phyloP scores from a whole-genome alignment of 2,888 invertebrate species.

The Salpingus planirostris region DNA sequence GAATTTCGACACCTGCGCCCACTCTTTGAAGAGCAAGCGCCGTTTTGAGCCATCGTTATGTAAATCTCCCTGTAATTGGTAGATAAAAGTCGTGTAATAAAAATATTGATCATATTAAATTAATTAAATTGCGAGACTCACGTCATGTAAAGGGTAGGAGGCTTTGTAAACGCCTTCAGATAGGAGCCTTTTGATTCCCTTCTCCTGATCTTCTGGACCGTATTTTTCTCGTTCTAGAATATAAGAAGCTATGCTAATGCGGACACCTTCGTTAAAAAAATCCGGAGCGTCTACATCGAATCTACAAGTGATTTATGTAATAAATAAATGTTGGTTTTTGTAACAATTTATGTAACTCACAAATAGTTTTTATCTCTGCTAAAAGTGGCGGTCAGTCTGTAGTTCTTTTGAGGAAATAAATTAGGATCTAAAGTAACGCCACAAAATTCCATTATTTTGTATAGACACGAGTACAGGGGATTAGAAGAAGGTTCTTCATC shows the following conservation, averaged over 20 bases:
- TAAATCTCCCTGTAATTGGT: slow-evolving; percentile 45
- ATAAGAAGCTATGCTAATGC: slow-evolving; percentile 63
- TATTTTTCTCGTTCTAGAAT: slow-evolving; percentile 65
- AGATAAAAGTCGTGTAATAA: background rate
- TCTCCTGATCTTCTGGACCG: slow-evolving; percentile 47
- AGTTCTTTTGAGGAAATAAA: slow-evolving; percentile 53
- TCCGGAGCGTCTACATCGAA: slow-evolving; percentile 57
- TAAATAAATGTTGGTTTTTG: too few relatives aligned
- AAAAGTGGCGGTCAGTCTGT: slow-evolving; percentile 60
- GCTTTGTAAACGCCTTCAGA: slow-evolving; percentile 56
- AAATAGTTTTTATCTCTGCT: slow-evolving; percentile 62
- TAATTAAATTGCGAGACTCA: too few relatives aligned
- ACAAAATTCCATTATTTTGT: slow-evolving; percentile 46
- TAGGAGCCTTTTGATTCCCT: slow-evolving; percentile 61
- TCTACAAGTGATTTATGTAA: slow-evolving; percentile 34
- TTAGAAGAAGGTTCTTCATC: slow-evolving; percentile 21
- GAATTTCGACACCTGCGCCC: slow-evolving; percentile 62
- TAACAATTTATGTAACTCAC: slow-evolving; percentile 43
- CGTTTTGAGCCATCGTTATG: slow-evolving; percentile 43
- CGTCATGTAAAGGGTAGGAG: slow-evolving; percentile 70
- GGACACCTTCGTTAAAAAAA: slow-evolving; percentile 58
- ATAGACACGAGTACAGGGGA: slow-evolving; percentile 23
- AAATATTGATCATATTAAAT: background rate
- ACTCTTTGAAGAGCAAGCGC: slow-evolving; percentile 55
- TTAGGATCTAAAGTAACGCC: slow-evolving; percentile 47